Percentiles rank a stretch among this genome's conserved stretches.
These are phyloP conservation scores for Bombus superbus DNA, from an alignment of 1,140 invertebrate genomes.

Conservation along the genomic window DNA sequence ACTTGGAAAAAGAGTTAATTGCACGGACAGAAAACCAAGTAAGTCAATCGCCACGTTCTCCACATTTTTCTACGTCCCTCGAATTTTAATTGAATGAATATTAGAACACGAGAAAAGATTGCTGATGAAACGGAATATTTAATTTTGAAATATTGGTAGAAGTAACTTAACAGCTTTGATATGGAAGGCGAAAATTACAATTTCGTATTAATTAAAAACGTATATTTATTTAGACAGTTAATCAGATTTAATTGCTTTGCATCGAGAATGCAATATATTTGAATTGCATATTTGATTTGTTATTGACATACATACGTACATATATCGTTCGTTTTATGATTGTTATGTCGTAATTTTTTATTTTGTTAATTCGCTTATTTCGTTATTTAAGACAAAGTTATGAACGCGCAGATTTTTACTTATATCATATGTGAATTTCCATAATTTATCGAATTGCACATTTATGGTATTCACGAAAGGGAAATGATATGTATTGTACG, in stretches of 20 bases:
- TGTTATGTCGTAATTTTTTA: not conserved
- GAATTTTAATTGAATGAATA: not conserved
- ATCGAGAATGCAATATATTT: not conserved
- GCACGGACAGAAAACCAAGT: not conserved
- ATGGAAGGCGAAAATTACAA: not conserved
- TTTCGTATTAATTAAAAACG: not conserved
- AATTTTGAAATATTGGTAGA: not conserved
- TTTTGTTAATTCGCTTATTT: not conserved
- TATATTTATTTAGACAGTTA: not conserved
- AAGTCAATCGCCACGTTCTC: not conserved
- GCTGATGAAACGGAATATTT: not conserved
- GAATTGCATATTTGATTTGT: not conserved
- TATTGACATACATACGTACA: no score
- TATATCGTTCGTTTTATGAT: not conserved
- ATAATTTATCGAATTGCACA: not conserved
- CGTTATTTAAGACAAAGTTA: no score
- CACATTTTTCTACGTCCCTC: not conserved
- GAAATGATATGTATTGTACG: not conserved
- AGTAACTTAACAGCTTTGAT: not conserved
- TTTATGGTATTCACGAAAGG: not conserved
- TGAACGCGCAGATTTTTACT: no score
- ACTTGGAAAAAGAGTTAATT: constrained; percentile 21
- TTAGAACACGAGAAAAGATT: not conserved
- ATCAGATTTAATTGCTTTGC: not conserved
- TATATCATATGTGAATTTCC: not conserved